Evolutionary conservation across 2,797 vertebrate genomes (phyloP).

Genomic region (Nasua narica): DNA sequence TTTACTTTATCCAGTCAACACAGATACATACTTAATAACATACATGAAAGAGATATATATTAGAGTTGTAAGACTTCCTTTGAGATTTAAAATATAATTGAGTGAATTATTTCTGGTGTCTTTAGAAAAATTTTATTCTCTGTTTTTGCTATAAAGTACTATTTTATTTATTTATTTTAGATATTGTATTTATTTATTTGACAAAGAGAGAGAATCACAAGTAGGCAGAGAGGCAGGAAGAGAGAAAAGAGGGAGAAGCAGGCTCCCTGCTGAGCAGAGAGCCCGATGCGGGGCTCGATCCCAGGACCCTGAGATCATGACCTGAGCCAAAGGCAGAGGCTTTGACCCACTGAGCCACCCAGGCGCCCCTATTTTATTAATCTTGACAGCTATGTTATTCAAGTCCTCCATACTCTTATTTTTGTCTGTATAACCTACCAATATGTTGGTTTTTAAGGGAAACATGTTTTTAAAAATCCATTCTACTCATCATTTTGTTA

Average conservation of each 20-base stretch:
- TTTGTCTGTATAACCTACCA: neutral
- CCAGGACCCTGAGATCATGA: too few species aligned
- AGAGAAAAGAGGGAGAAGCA: too few species aligned
- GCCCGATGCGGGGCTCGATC: too few species aligned
- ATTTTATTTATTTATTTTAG: neutral
- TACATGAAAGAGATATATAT: neutral
- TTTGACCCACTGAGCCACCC: too few species aligned
- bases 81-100: neutral
- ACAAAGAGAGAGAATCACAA: too few species aligned
- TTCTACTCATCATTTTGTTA: neutral
- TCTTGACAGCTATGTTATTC: neutral
- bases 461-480: neutral
- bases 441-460: neutral
- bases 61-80: neutral
- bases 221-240: too few species aligned
- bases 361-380: neutral
- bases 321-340: too few species aligned
- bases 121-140: neutral
- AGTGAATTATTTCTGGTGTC: neutral
- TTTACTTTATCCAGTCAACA: neutral
- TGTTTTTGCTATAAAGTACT: neutral
- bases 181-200: too few species aligned
- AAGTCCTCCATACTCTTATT: neutral
- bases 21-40: neutral
- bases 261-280: too few species aligned